Evolutionary conservation across 1,140 invertebrate species (phyloP), one percentile per base, ranked within the genome.

Genomic region (Drosophila tropicalis): DNA sequence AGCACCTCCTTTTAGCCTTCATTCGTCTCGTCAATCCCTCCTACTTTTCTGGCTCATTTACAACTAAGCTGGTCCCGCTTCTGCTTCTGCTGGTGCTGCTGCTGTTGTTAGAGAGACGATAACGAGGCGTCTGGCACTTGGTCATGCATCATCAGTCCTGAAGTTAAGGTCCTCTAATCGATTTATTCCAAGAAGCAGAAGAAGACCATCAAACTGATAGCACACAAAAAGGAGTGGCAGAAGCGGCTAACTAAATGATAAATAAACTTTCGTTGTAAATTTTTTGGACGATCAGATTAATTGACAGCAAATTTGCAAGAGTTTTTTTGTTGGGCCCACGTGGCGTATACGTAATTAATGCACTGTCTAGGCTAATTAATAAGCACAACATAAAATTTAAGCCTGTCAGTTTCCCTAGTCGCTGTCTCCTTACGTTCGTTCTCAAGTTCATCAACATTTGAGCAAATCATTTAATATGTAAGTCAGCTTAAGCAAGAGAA

Each of bases 311-410:
- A 78, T 85, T 78, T 81, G 74, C 81, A 70, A 68, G 7, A 41
- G 51, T 25, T 25, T 34, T 64, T 60, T 34, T 44, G 25, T 17
- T 41, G 62, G 40, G 6, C 3, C 56, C 61, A 62, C 78, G 39
- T 72, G 60, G 57, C 71, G 79, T 69, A 83, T 89, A 62, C 64
- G 62, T 79, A 80, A 87, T 87, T 87, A 65, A 79, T 73, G 83
- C 40, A 55, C 32, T 70, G 68, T 54, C 22, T 58, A 79, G 69
- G 40, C 67, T 79, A 76, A 87, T 86, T 86, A 86, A 86, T 77
- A 79, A 71, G 63, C 81, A 51, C 44, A 40, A 32, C 64, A 15
- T 41, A 66, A 34, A 57, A 36, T 36, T 51, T 51, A 22, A 62
- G 40, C 32, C 41, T 67, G 56, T 5, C 63, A 51, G 17, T 19